phyloP scores from a whole-genome alignment of 2,888 invertebrate species.

The Scelioninae gen. 1 region DNA sequence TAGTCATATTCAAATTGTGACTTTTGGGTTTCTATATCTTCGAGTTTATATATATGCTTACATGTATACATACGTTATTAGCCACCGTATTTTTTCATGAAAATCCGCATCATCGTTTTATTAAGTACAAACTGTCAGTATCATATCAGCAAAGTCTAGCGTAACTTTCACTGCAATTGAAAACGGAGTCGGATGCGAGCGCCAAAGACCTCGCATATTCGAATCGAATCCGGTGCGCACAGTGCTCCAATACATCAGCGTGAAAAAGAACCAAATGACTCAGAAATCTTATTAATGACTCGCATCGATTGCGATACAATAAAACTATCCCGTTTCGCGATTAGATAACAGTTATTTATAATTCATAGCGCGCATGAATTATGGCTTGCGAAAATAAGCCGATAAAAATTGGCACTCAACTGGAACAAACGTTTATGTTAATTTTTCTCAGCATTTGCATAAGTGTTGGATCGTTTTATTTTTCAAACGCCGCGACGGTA shows the following conservation, averaged over 20 bases:
- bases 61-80: no score
- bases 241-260: conserved; percentile 39
- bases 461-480: conserved; percentile 25
- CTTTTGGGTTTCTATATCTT: no score
- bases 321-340: conserved; percentile 47
- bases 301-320: conserved; percentile 60
- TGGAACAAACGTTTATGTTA: conserved; percentile 43
- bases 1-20: no score
- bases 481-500: conserved; percentile 10
- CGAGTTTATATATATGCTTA: no score
- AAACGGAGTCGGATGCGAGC: conserved; percentile 58
- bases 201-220: conserved; percentile 41
- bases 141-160: conserved; percentile 56
- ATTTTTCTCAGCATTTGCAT: conserved; percentile 48
- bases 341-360: conserved; percentile 61
- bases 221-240: conserved; percentile 43
- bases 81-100: conserved; percentile 22
- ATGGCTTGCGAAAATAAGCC: conserved; percentile 35
- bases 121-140: conserved; percentile 65
- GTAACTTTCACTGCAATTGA: conserved; percentile 67
- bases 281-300: conserved; percentile 54
- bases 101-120: conserved; percentile 57
- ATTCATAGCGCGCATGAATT: conserved; percentile 47
- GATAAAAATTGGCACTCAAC: conserved; percentile 35
- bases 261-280: conserved; percentile 42